These are phyloP conservation scores for Daktulosphaira vitifoliae DNA, from an alignment of 1,140 invertebrate genomes.

Conservation along the genomic window DNA sequence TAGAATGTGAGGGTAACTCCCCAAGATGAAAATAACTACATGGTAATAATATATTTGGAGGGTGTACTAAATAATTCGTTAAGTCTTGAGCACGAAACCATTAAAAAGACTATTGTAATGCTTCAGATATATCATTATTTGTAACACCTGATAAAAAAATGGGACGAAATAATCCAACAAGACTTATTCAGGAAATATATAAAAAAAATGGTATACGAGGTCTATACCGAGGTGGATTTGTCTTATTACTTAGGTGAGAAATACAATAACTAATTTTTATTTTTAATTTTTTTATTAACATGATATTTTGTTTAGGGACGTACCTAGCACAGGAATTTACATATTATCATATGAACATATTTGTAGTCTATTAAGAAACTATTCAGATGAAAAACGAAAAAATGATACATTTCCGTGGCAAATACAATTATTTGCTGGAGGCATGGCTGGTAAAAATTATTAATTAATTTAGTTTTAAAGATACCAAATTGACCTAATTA, in stretches of 20 bases:
- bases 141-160: no score
- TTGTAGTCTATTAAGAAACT: background rate
- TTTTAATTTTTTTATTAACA: no score
- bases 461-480: background rate
- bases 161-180: background rate
- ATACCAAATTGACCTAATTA: no score
- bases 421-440: background rate
- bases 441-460: constrained; percentile 5
- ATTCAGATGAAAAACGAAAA: background rate
- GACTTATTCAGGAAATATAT: background rate
- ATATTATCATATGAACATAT: constrained; percentile 2
- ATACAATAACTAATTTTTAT: no score
- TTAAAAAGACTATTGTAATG: no score
- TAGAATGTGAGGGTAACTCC: no score
- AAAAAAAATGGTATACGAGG: background rate
- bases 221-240: constrained; percentile 3
- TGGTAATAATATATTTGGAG: no score
- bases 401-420: background rate
- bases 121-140: no score
- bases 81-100: no score
- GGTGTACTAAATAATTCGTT: no score
- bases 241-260: constrained; percentile 2
- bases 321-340: constrained; percentile 10
- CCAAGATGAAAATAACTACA: no score
- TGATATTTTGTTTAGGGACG: background rate